Conservation (phyloP, 1,140 invertebrate species). For the Drosophila sturtevanti region DNA sequence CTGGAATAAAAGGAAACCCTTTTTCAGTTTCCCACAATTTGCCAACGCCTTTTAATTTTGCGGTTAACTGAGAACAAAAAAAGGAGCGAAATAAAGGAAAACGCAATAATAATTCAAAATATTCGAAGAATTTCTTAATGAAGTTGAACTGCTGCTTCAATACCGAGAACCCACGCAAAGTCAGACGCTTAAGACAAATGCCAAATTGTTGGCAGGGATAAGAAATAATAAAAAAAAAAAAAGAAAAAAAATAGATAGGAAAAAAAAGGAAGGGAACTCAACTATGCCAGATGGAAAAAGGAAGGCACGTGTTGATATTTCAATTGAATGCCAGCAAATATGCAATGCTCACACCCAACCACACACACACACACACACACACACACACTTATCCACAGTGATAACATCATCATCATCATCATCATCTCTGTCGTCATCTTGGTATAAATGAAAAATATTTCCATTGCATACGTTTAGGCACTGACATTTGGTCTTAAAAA, state of each 20-base stretch:
- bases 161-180: not conserved
- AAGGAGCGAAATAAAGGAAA: slow-evolving; percentile 31
- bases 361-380: slow-evolving; percentile 17
- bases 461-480: slow-evolving; percentile 35
- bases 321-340: slow-evolving; percentile 76
- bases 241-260: too few species aligned
- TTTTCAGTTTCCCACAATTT: not conserved
- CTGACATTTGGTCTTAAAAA: slow-evolving; percentile 76
- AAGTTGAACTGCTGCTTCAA: slow-evolving; percentile 37
- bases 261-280: slow-evolving; percentile 36
- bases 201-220: slow-evolving; percentile 11
- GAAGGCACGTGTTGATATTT: slow-evolving; percentile 75
- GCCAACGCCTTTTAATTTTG: slow-evolving; percentile 40
- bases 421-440: not conserved
- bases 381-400: not conserved
- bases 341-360: slow-evolving; percentile 43
- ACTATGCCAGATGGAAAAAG: slow-evolving; percentile 39
- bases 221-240: not conserved
- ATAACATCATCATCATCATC: slow-evolving; percentile 10
- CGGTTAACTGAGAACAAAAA: not conserved
- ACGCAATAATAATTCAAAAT: slow-evolving; percentile 62
- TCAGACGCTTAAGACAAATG: slow-evolving; percentile 65
- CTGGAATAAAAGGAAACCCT: slow-evolving; percentile 6
- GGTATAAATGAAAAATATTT: slow-evolving; percentile 45
- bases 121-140: slow-evolving; percentile 76